Percentiles rank a stretch among this genome's conserved stretches.
These are phyloP conservation scores for Paracentrotus lividus DNA, from an alignment of 53 echinoderm and acorn worm genomes.

Conservation along the genomic window DNA sequence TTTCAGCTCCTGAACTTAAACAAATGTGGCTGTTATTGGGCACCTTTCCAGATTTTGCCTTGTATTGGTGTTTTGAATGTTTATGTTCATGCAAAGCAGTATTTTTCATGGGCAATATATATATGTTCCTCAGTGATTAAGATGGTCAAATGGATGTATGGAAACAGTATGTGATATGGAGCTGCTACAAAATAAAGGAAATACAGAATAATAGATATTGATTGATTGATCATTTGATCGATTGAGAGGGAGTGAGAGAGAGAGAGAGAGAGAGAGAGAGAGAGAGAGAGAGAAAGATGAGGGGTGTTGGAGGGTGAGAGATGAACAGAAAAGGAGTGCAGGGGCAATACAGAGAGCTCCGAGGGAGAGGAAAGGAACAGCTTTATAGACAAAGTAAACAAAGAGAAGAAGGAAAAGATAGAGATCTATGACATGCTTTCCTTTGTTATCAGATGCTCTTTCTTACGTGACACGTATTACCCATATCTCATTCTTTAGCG, in stretches of 20 bases:
- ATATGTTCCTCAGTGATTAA: not conserved
- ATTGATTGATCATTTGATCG: not conserved
- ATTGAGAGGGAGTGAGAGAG: not conserved
- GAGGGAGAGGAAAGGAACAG: not conserved
- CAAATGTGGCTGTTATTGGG: not conserved
- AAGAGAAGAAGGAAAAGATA: not conserved
- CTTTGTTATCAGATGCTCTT: not conserved
- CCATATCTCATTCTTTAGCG: not conserved
- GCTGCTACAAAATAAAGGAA: not conserved
- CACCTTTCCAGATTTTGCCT: not conserved
- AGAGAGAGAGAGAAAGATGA: not conserved
- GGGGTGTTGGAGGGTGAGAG: not conserved
- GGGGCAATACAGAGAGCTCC: too few relatives aligned
- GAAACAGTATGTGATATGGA: not conserved
- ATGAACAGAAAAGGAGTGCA: too few relatives aligned
- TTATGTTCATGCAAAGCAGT: not conserved
- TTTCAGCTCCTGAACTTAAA: not conserved
- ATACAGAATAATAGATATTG: not conserved
- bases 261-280: not conserved
- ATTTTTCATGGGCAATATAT: too few relatives aligned
- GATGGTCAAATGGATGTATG: not conserved
- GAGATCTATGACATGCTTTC: not conserved
- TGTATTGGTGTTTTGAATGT: not conserved
- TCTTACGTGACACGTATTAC: too few relatives aligned
- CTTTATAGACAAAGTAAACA: not conserved